Evolutionary conservation across 2,888 invertebrate genomes (phyloP), one percentile per base, ranked within the genome.

Genomic region (Eucera pruinosa): DNA sequence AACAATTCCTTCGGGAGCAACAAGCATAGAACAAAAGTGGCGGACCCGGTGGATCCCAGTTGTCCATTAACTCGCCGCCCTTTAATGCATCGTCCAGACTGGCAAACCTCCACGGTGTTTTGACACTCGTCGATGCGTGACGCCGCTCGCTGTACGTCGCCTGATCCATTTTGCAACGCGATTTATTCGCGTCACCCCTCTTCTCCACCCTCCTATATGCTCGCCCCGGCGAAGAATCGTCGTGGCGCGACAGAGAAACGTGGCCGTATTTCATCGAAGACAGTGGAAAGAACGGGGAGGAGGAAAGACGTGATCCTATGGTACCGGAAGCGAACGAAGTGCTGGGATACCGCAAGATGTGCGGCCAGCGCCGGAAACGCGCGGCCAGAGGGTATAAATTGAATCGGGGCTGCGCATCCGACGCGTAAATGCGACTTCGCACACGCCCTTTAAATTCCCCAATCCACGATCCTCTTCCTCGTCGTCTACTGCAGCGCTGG

Each of bases 361-460:
- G 83, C 55, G 82, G 81, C 80, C 80, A 70, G 69, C 74, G 78
- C 86, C 87, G 90, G 90, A 90, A 89, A 83, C 86, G 66, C 60
- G 66, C 62, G 76, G 74, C 61, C 85, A 79, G 85, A 83, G 87
- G 86, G 88, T 89, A 90, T 90, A 90, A 90, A 90, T 90, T 88
- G 90, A 90, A 90, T 90, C 87, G 83, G 86, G 84, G 86, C 80
- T 77, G 81, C 86, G 83, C 86, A 88, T 89, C 89, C 89, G 88
- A 87, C 87, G 87, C 88, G 88, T 88, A 88, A 90, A 89, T 88
- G 80, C 72, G 82, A 87, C 83, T 84, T 88, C 86, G 89, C 91
- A 89, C 91, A 90, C 90, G 89, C 90, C 90, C 90, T 91, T 91
- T 90, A 91, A 91, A 91, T 90, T 87, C 87, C 76, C 78, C 81